These are phyloP conservation scores for Zaprionus capensis DNA, from an alignment of 1,140 invertebrate species.

Conservation along the genomic window DNA sequence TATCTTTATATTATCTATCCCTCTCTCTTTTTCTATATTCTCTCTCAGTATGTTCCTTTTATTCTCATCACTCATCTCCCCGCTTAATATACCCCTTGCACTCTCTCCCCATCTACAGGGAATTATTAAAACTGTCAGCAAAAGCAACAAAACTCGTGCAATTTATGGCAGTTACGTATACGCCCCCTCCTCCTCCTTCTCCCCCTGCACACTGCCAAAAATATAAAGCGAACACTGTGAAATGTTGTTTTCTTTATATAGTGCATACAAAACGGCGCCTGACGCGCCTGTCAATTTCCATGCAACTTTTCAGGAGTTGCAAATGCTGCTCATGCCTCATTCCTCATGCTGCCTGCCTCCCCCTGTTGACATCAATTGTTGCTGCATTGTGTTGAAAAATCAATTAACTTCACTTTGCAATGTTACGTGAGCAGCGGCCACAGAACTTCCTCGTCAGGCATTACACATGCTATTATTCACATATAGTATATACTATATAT, in stretches of 20 bases:
- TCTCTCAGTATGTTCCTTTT: background rate
- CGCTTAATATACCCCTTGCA: background rate
- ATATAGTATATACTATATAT: background rate
- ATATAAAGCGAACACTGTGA: slow-evolving; percentile 29
- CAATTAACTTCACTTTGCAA: slow-evolving; percentile 81
- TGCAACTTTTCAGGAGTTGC: slow-evolving; percentile 17
- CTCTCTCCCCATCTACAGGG: background rate
- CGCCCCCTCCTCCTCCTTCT: too few species aligned
- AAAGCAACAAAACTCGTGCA: slow-evolving; percentile 41
- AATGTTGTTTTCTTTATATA: slow-evolving; percentile 38
- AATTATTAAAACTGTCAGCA: slow-evolving; percentile 61
- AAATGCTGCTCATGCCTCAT: slow-evolving; percentile 15
- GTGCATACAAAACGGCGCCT: slow-evolving; percentile 60
- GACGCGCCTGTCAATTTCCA: slow-evolving; percentile 50
- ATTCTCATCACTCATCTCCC: too few species aligned
- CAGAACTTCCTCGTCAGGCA: slow-evolving; percentile 42
- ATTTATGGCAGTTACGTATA: slow-evolving; percentile 74
- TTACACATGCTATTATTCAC: background rate
- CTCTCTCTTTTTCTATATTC: too few species aligned
- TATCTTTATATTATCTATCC: too few species aligned
- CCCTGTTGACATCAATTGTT: slow-evolving; percentile 51
- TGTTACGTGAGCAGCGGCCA: slow-evolving; percentile 66
- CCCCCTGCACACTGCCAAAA: background rate
- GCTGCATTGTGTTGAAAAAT: slow-evolving; percentile 76
- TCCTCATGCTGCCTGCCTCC: background rate